Evolutionary conservation across 2,113 vertebrate genomes (phyloP).

Genomic region (Heliornis fulica): DNA sequence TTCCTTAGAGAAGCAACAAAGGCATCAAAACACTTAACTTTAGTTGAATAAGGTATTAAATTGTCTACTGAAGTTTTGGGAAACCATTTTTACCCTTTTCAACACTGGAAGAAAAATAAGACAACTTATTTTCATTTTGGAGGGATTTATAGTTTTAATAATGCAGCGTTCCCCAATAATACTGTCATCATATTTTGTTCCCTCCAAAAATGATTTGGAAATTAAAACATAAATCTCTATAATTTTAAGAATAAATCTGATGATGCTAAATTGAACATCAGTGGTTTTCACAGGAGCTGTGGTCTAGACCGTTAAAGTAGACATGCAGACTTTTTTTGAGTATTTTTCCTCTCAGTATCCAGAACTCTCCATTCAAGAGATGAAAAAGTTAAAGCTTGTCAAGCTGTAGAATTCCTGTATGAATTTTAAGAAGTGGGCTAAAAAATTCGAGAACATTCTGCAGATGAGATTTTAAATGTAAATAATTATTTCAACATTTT

Average conservation of each 20-base stretch:
- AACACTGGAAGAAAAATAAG: background rate
- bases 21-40: background rate
- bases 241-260: conserved; percentile 50
- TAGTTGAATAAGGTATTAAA: background rate
- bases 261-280: conserved; percentile 26
- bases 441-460: background rate
- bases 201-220: conserved; percentile 57
- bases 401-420: background rate
- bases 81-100: background rate
- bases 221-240: conserved; percentile 71
- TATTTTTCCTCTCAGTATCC: background rate
- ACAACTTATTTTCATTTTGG: background rate
- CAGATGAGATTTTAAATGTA: background rate
- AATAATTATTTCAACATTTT: background rate
- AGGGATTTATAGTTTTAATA: conserved; percentile 76
- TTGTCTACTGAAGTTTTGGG: background rate
- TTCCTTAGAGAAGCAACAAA: background rate
- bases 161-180: conserved; percentile 26
- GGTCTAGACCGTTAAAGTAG: background rate
- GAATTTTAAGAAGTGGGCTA: background rate
- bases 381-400: background rate
- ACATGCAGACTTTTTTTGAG: background rate
- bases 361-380: background rate
- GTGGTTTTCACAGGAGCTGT: conserved; percentile 3
- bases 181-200: conserved; percentile 29